phyloP scores from a whole-genome alignment of 2,797 vertebrate species.

The Centropyge bicolor region DNA sequence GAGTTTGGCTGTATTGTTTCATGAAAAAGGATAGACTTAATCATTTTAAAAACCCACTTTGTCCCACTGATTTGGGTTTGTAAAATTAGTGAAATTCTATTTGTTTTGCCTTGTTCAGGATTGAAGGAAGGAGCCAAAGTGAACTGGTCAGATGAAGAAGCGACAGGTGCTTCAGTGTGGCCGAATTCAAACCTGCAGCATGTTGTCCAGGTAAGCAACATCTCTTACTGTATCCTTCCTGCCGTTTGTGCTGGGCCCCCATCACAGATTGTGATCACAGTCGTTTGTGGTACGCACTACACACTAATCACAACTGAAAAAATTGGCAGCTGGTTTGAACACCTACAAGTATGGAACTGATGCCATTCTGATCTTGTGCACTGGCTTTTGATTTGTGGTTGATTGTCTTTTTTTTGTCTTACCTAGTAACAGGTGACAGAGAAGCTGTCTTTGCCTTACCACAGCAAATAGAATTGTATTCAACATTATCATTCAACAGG shows the following conservation, averaged over 20 bases:
- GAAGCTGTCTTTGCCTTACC: not conserved
- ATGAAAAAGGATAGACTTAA: fast-evolving
- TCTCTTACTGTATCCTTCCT: not conserved
- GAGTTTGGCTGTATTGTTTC: too few species aligned
- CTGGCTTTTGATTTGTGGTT: not conserved
- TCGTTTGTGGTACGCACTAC: not conserved
- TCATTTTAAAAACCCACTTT: not conserved
- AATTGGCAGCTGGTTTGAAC: not conserved
- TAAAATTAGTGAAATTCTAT: not conserved
- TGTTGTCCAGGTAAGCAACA: slow-evolving; percentile 18
- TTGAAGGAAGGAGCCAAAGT: not conserved
- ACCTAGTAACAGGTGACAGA: slow-evolving; percentile 19
- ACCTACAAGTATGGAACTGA: not conserved
- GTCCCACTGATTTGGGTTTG: not conserved
- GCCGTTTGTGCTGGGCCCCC: not conserved
- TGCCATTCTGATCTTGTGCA: not conserved
- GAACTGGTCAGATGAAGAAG: not conserved
- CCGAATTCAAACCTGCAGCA: not conserved
- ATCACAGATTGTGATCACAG: not conserved
- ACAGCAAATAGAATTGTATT: not conserved
- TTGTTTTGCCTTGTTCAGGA: not conserved
- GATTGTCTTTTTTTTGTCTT: not conserved
- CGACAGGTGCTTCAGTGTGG: not conserved
- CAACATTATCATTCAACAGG: not conserved
- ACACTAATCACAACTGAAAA: not conserved